Evolutionary conservation across 2,888 invertebrate species (phyloP).

Genomic region (Sphecodes monilicornis): DNA sequence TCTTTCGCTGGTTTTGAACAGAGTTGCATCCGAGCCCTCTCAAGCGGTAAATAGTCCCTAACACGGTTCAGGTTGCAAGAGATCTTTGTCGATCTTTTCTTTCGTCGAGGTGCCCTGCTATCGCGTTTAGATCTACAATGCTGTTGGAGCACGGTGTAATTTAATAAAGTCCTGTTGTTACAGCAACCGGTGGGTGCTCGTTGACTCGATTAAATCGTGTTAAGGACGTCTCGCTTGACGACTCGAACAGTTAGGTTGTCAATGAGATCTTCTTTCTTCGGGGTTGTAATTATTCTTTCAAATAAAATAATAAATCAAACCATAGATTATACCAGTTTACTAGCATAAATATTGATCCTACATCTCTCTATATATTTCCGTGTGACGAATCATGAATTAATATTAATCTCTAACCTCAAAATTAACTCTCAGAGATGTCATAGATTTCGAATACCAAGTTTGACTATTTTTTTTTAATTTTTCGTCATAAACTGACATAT

Average conservation of each 20-base stretch:
- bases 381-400: too few species aligned
- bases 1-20: neutral
- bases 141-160: neutral
- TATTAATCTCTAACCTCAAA: too few species aligned
- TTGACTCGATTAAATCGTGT: neutral
- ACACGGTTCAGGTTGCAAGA: neutral
- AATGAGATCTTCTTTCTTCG: neutral
- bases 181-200: constrained; percentile 1
- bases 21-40: neutral
- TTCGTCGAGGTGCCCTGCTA: neutral
- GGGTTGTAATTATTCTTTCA: neutral
- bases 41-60: neutral
- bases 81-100: neutral
- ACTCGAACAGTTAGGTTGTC: neutral
- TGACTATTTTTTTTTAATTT: too few species aligned
- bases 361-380: too few species aligned
- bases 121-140: neutral
- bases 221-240: neutral
- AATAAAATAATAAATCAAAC: neutral
- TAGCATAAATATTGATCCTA: too few species aligned
- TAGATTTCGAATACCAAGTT: too few species aligned
- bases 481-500: too few species aligned
- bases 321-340: neutral
- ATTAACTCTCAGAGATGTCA: too few species aligned
- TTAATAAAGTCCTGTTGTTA: constrained; percentile 1